Conservation (phyloP, 2,113 vertebrate genomes). For the Agapornis roseicollis region DNA sequence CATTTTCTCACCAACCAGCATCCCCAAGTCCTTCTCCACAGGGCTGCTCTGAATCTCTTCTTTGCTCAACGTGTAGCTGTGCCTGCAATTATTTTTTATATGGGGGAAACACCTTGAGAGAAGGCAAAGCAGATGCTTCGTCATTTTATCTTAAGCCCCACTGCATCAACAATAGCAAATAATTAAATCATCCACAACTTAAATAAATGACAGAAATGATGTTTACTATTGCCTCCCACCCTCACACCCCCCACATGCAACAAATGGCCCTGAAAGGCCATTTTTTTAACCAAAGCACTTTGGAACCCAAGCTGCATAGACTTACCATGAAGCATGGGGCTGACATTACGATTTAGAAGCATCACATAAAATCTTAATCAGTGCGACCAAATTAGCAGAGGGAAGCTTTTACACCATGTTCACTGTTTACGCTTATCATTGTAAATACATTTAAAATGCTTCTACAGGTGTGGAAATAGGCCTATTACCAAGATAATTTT, state of each 20-base stretch:
- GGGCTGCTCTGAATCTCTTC: neutral
- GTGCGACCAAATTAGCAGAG: slow-evolving; percentile 67
- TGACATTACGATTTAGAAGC: slow-evolving; percentile 80
- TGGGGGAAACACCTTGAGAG: neutral
- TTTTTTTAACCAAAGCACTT: slow-evolving; percentile 16
- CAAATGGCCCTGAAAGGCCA: neutral
- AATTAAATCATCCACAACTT: slow-evolving; percentile 80
- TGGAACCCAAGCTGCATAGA: neutral
- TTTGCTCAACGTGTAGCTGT: neutral
- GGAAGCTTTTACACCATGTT: slow-evolving; percentile 67
- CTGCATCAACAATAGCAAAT: slow-evolving; percentile 65
- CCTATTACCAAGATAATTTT: slow-evolving; percentile 67
- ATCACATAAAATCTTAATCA: slow-evolving; percentile 81
- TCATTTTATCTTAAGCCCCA: slow-evolving; percentile 56
- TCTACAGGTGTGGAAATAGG: slow-evolving; percentile 71
- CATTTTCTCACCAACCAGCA: neutral
- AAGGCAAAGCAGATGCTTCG: neutral
- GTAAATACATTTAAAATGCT: slow-evolving; percentile 74
- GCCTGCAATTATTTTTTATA: neutral
- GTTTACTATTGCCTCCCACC: slow-evolving; percentile 47
- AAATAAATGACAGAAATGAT: slow-evolving; percentile 74
- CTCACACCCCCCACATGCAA: neutral
- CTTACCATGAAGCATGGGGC: neutral
- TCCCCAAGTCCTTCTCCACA: neutral
- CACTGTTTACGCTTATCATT: slow-evolving; percentile 78